Base-by-base conservation (phyloP, 2,113 vertebrate species). In the Phyllostomus discolor region DNA sequence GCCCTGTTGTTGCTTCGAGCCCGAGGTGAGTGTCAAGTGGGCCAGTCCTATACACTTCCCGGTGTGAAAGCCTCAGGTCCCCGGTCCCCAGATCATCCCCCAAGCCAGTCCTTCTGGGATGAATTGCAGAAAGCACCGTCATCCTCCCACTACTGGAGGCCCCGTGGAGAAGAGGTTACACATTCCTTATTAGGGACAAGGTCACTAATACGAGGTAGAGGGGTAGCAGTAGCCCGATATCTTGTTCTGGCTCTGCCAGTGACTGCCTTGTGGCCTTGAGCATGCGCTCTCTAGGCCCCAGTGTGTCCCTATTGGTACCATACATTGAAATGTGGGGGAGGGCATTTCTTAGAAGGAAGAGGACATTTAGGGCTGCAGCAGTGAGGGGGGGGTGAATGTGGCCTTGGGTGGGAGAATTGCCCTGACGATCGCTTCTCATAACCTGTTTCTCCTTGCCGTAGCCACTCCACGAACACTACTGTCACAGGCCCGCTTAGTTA, bases 401-500 rank as follows among this genome's bases (percentile, higher is more conserved):
- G 26, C 15, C 43, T 90, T 50, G 31, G 8, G 28, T 3, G 16
- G 41, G 41, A 81, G 22, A 82, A 78, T 75, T 83, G 62, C 11
- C 26, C 28, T 88, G 66, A 97, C 12, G 73, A 89, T 72, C 95
- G 12, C 10, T 0, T 24, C 57, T 97, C 26, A 16, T 93, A 52
- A 92, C 66, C 41, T 92, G 35, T 95, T 92, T 79, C 82, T 87
- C 35, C 90, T 92, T 26, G 95, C 93, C 97, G 0, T 98, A 99
- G 99, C 98, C 96, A 98, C 97, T 88, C 99, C 99, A 95, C 99
- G 98, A 94, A 98, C 99, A 52, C 98, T 99, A 98, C 99, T 99
- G 98, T 99, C 99, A 20, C 99, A 99, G 83, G 97, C 98, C 72
- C 98, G 99, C 35, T 98, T 99, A 91, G 98, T 97, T 4, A 97